A percentile compares a stretch with the other conserved stretches of the same genome.
Evolutionary conservation across 2,888 invertebrate species (phyloP).

Genomic region (Drosophila macrospina): DNA sequence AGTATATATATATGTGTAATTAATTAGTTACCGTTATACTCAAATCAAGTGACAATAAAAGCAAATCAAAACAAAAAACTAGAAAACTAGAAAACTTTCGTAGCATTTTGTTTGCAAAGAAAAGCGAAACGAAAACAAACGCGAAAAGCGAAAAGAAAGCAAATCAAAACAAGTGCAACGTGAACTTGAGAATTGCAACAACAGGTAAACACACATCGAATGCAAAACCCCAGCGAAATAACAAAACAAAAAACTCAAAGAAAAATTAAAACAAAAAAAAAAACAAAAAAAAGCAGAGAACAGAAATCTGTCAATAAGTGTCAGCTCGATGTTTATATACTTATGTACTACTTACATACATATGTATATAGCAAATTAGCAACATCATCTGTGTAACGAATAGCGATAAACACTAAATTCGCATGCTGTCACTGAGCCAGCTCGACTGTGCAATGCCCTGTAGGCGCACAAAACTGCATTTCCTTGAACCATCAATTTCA

Average conservation of each 20-base stretch:
- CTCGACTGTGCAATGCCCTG: not conserved
- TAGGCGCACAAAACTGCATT: too few relatives aligned
- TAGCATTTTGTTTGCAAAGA: too few relatives aligned
- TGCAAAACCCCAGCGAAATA: slow-evolving; percentile 2
- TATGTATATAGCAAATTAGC: slow-evolving; percentile 20
- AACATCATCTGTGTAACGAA: not conserved
- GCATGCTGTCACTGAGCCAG: not conserved
- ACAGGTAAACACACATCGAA: too few relatives aligned
- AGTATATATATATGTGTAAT: too few relatives aligned
- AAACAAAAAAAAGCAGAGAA: slow-evolving; percentile 4
- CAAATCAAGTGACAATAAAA: not conserved
- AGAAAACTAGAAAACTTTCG: too few relatives aligned
- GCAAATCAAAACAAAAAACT: not conserved
- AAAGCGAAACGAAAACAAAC: too few relatives aligned
- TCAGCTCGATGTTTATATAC: not conserved
- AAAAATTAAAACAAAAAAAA: slow-evolving; percentile 8
- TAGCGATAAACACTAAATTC: not conserved
- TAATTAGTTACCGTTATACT: not conserved
- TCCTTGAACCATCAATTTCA: too few relatives aligned
- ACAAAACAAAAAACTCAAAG: slow-evolving; percentile 2
- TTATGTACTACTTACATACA: too few relatives aligned
- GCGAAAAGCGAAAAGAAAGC: not conserved
- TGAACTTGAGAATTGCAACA: slow-evolving; percentile 30
- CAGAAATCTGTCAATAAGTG: not conserved
- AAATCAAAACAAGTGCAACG: slow-evolving; percentile 28